These are phyloP conservation scores for Solea senegalensis DNA, from an alignment of 2,113 vertebrate species.

Conservation along the genomic window DNA sequence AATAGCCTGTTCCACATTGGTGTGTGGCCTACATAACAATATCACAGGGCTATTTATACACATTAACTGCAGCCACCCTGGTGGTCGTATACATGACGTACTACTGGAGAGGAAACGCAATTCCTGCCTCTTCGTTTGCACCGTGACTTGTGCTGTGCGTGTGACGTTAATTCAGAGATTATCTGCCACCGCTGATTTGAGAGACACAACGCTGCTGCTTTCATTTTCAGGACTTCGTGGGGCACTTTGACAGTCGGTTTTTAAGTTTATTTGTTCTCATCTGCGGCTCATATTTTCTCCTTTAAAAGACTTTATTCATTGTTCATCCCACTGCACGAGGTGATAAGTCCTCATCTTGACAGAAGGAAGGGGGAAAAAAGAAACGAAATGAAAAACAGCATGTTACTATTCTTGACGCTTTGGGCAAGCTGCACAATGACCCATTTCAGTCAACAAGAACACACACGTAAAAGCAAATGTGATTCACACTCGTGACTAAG, in stretches of 20 bases:
- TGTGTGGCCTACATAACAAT: conserved; percentile 72
- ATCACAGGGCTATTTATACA: conserved; percentile 78
- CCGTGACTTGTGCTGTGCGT: neutral
- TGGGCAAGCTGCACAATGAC: conserved; percentile 58
- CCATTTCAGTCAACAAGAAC: conserved; percentile 63
- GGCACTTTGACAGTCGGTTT: conserved; percentile 32
- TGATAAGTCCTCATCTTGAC: conserved; percentile 34
- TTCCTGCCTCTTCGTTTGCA: conserved; percentile 17
- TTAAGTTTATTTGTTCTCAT: conserved; percentile 15
- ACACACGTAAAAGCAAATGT: conserved; percentile 36
- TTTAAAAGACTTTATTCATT: conserved; percentile 12
- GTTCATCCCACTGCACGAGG: neutral
- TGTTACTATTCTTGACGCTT: conserved; percentile 40
- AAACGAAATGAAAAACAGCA: conserved; percentile 3
- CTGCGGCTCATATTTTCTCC: neutral
- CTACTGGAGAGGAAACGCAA: neutral
- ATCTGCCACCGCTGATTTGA: conserved; percentile 35
- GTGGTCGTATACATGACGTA: conserved; percentile 20
- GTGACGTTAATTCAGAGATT: conserved; percentile 44
- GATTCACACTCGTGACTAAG: conserved; percentile 23
- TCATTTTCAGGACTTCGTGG: neutral
- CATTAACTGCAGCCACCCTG: conserved; percentile 28
- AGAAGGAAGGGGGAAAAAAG: neutral
- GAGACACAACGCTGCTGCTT: conserved; percentile 12
- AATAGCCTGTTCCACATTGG: conserved; percentile 63